Evolutionary conservation across 2,888 invertebrate species (phyloP).

Genomic region (Xestobium rufovillosum): DNA sequence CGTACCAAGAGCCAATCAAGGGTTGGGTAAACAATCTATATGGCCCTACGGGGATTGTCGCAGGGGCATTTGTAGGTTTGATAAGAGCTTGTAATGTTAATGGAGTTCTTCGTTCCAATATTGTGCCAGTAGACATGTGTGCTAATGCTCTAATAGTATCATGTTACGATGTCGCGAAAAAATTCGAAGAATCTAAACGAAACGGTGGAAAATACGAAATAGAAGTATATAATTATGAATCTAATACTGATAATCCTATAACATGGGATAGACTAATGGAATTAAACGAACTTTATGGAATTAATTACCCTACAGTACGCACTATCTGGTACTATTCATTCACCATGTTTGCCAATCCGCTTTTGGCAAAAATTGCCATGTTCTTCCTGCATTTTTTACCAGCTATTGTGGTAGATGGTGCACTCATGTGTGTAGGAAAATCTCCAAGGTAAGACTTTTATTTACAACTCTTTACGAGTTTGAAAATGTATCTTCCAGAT

Average conservation of each 20-base stretch:
- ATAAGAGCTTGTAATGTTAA: conserved; percentile 67
- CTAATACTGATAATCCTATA: conserved; percentile 74
- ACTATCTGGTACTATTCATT: conserved; percentile 64
- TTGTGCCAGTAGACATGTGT: conserved; percentile 70
- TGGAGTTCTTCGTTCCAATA: conserved; percentile 61
- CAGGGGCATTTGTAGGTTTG: conserved; percentile 71
- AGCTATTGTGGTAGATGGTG: conserved; percentile 53
- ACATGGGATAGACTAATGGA: conserved; percentile 66
- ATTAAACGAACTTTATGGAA: conserved; percentile 50
- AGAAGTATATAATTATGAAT: conserved; percentile 82
- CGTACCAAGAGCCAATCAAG: conserved; percentile 65
- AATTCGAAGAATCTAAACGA: conserved; percentile 14
- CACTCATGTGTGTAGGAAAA: conserved; percentile 50
- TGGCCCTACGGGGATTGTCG: conserved; percentile 71
- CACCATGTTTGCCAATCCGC: conserved; percentile 53
- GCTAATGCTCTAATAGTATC: conserved; percentile 75
- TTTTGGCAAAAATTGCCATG: conserved; percentile 51
- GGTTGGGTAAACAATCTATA: conserved; percentile 92
- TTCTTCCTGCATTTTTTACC: conserved; percentile 62
- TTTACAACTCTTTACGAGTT: too few species aligned
- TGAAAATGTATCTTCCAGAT: too few species aligned
- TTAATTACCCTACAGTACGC: conserved; percentile 51
- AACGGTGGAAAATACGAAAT: conserved; percentile 37
- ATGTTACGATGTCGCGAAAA: conserved; percentile 58
- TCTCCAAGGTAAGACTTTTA: conserved; percentile 57